These are phyloP conservation scores for Drosophila kuntzei DNA, from an alignment of 2,888 invertebrate genomes.

Conservation along the genomic window DNA sequence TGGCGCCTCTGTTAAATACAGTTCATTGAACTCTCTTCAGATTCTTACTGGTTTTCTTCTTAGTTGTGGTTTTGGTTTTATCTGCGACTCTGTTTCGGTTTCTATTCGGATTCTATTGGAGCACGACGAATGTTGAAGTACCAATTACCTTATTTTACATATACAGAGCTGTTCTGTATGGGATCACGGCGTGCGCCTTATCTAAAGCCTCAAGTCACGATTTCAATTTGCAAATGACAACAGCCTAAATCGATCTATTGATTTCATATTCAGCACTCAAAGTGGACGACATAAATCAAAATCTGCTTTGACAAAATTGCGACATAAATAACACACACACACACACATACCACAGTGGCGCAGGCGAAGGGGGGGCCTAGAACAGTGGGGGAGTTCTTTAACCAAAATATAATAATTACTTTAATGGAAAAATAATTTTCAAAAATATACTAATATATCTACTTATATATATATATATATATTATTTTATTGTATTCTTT, in stretches of 20 bases:
- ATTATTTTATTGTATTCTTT: too few species aligned
- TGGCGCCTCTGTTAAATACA: neutral
- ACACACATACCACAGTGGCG: constrained; percentile 26
- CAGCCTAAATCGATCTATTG: constrained; percentile 74
- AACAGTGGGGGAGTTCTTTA: too few species aligned
- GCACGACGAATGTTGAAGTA: constrained; percentile 31
- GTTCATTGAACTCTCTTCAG: constrained; percentile 56
- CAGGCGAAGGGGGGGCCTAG: neutral
- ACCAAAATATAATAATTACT: too few species aligned
- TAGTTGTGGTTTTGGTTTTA: constrained; percentile 8
- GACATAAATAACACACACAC: constrained; percentile 62
- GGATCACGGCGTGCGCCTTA: constrained; percentile 49
- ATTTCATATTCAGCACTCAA: constrained; percentile 79
- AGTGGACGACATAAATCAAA: constrained; percentile 80
- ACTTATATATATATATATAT: too few species aligned
- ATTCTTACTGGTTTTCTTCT: constrained; percentile 17
- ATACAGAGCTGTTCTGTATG: neutral
- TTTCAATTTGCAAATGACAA: constrained; percentile 76
- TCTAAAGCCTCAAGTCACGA: constrained; percentile 82
- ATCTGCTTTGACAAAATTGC: constrained; percentile 53
- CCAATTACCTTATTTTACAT: constrained; percentile 46
- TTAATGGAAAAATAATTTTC: too few species aligned
- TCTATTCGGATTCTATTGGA: neutral
- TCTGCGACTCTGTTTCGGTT: neutral
- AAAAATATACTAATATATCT: too few species aligned